Conservation (phyloP, 2,888 invertebrate species). For the Leptarthrus brevirostris region DNA sequence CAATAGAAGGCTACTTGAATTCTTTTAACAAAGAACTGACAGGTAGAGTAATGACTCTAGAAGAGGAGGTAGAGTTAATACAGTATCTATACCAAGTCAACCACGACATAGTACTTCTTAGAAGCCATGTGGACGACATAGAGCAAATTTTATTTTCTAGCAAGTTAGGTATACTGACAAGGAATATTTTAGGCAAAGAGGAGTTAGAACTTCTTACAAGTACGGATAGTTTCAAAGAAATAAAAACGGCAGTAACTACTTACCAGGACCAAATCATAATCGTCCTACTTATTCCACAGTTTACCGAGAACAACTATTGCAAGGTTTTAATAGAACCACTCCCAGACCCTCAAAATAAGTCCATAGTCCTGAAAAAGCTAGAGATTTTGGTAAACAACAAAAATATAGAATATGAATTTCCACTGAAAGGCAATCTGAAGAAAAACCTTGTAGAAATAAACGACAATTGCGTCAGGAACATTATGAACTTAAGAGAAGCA, state of each 20-base stretch:
- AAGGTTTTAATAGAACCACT: constrained; percentile 1
- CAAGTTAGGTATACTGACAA: neutral
- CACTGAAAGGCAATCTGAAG: neutral
- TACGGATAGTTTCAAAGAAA: neutral
- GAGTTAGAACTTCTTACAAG: neutral
- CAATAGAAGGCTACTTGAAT: neutral
- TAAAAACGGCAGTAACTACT: neutral
- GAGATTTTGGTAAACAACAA: neutral
- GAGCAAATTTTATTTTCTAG: constrained; percentile 15
- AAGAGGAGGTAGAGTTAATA: neutral
- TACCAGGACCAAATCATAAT: neutral
- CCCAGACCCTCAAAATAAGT: neutral
- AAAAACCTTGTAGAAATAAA: neutral
- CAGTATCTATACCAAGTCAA: constrained; percentile 4
- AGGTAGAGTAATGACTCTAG: neutral
- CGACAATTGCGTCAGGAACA: neutral
- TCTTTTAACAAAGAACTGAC: neutral
- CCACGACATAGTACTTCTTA: neutral
- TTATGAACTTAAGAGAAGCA: constrained; percentile 1
- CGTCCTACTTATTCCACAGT: constrained; percentile 10
- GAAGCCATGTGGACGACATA: constrained; percentile 10
- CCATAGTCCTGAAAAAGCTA: neutral
- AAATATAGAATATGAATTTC: neutral
- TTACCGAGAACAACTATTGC: neutral
- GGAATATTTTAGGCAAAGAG: neutral